These are phyloP conservation scores for Siphlonurus alternatus DNA, from an alignment of 2,888 invertebrate genomes.

Conservation along the genomic window DNA sequence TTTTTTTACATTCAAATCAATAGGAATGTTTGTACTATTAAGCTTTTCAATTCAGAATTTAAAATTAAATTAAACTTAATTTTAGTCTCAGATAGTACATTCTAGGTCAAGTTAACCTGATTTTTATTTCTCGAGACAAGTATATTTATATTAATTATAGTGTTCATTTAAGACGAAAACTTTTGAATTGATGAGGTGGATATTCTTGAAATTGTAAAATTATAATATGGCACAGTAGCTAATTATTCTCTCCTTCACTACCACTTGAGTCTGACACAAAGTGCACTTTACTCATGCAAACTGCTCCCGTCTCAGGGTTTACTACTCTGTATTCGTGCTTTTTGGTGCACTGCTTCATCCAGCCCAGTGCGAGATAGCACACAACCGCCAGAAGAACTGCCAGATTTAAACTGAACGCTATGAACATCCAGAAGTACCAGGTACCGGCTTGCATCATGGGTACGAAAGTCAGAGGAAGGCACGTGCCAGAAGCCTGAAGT, in stretches of 20 bases:
- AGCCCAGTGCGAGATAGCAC: background rate
- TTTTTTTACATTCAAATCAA: no score
- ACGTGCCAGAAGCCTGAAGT: constrained; percentile 11
- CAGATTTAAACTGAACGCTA: constrained; percentile 1
- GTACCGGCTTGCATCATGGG: background rate
- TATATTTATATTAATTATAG: no score
- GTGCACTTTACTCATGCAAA: background rate
- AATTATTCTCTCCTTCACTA: background rate
- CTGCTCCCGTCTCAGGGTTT: background rate
- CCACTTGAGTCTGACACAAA: background rate
- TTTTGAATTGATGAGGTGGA: no score
- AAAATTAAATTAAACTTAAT: no score
- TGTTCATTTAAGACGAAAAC: no score
- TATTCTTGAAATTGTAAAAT: no score
- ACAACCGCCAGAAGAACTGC: background rate
- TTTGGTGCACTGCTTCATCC: background rate
- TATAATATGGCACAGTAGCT: background rate
- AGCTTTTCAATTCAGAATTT: no score
- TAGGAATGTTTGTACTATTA: no score
- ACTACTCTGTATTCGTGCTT: background rate
- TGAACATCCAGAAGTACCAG: constrained; percentile 8
- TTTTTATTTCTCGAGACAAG: no score
- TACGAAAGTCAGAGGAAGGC: constrained; percentile 2
- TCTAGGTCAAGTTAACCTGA: no score
- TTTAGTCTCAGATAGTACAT: no score